Evolutionary conservation across 2,888 invertebrate genomes (phyloP), one percentile per base, ranked within the genome.

Genomic region (Cryptocheilus praepositus): DNA sequence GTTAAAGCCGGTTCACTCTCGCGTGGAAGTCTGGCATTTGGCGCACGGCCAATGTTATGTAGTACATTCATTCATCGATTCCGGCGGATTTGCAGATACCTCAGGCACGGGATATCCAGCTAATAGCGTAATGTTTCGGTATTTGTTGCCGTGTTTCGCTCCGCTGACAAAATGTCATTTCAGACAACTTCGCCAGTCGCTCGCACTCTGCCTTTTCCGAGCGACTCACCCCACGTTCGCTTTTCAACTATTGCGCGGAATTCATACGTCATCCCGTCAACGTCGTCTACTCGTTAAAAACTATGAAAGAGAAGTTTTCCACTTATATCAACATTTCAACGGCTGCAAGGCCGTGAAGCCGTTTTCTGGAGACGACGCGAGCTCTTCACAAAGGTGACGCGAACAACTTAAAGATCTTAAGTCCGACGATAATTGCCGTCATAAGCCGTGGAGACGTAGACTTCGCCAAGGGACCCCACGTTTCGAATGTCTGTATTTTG

Each of bases 1-100:
- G 66, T 66, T 60, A 53, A 69, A 72, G 60, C 60, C 61, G 54
- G 49, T 71, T 54, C 58, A 36, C 4, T 36, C 36, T 36, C 36
- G 36, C 36, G 36, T 56, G 70, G n/a, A 60, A 64, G 64, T 53
- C 70, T 66, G 57, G 55, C 67, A 76, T 70, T 71, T 80, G 79
- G 80, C 81, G n/a, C 13, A 5, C 11, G 16, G 75, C 80, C 80
- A 80, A 56, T 52, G 54, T 75, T 77, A 66, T 71, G 79, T 71
- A 75, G 75, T 64, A 59, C 65, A 71, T 79, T 79, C 74, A 79
- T 79, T 77, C 70, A 70, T 54, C 49, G 69, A 61, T 49, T 57
- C 53, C 45, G 22, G 45, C 52, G 62, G 58, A 74, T 74, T 71
- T 76, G 71, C 74, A 69, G 67, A 36, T 36, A 70, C 70, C 64